Evolutionary conservation across 2,888 invertebrate genomes (phyloP), one percentile per base, ranked within the genome.

Genomic region (Ctena decussata): DNA sequence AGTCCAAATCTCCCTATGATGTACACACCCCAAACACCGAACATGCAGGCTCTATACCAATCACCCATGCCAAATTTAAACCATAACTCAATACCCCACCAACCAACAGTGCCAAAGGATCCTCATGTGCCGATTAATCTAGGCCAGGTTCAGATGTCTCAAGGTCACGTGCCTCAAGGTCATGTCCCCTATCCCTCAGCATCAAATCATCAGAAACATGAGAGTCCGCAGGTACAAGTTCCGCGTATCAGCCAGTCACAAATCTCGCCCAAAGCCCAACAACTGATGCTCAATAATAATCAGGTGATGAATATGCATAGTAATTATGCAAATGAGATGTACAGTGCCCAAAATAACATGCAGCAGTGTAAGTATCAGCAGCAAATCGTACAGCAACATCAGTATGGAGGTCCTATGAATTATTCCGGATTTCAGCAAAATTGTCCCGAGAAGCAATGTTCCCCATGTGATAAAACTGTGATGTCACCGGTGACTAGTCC

Each of bases 401-500:
- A 85, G 69, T 79, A 78, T 27, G 87, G 80, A 80, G 86, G 81
- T 80, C 85, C 81, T 44, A 78, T 82, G 70, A 86, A 85, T 27
- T 75, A 70, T 77, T 77, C 71, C 49, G 86, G 72, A 46, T 79
- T 77, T 72, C 84, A 86, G 72, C n/a, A n/a, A n/a, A 83, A 85
- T 27, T 90, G 88, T 80, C 89, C 85, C 53, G 86, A 87, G 60
- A 86, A 85, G 32, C 89, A 85, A 35, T 57, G 84, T 49, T 82
- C 88, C 21, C 85, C 77, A n/a, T 89, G 83, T 41, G 90, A 89
- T 69, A 93, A 93, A 71, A 92, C 94, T 86, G 94, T 94, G 84
- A 93, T 95, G 93, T 95, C 95, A 0, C 95, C 95, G 81, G 96
- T 96, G 5, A 94, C 95, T 11, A 96, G 96, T 83, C 95, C 96